These are phyloP conservation scores for Anas georgica DNA, from an alignment of 2,797 vertebrate genomes.

Conservation along the genomic window DNA sequence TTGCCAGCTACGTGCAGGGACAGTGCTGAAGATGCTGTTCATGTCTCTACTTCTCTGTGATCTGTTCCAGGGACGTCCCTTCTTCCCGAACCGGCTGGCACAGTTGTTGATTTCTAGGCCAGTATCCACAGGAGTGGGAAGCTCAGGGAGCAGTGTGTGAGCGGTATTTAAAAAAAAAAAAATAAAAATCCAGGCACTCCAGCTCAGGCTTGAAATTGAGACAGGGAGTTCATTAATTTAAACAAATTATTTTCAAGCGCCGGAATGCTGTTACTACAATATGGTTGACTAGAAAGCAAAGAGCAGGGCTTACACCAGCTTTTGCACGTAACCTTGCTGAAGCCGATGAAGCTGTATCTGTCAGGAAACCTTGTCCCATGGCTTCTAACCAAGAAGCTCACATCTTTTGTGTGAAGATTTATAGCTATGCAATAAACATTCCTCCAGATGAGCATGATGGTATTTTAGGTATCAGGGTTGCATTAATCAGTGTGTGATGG, in stretches of 20 bases:
- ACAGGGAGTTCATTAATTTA: neutral
- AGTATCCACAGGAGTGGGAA: neutral
- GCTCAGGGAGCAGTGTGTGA: neutral
- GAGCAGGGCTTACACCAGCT: neutral
- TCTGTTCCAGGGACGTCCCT: neutral
- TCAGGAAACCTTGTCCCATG: fast-evolving
- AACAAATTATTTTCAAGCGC: neutral
- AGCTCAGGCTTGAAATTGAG: neutral
- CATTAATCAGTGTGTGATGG: neutral
- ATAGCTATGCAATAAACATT: neutral
- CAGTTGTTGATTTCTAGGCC: neutral
- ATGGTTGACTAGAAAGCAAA: neutral
- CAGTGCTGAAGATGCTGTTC: neutral
- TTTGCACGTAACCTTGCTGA: neutral
- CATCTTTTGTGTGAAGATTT: neutral
- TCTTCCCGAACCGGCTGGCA: neutral
- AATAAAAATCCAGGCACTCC: neutral
- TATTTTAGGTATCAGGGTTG: neutral
- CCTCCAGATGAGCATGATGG: neutral
- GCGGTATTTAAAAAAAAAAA: neutral
- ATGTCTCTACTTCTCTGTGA: neutral
- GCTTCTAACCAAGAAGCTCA: neutral
- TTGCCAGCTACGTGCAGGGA: too few species aligned
- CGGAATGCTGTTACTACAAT: neutral
- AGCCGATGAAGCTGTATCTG: neutral